These are phyloP conservation scores for Caenorhabditis zanzibari DNA, from an alignment of 2,888 invertebrate genomes.

Conservation along the genomic window DNA sequence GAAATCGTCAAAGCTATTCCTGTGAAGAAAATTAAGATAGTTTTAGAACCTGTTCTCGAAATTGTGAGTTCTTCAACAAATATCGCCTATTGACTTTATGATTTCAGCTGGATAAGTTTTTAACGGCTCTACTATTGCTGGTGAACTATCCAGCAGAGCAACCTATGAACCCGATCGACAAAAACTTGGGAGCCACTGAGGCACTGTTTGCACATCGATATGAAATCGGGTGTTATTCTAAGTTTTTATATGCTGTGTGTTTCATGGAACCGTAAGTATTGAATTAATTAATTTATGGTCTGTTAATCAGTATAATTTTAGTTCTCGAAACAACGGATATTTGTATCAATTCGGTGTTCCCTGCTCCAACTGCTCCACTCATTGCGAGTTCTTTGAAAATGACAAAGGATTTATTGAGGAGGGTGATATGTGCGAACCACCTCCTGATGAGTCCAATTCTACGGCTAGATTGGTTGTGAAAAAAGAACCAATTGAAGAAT, in stretches of 20 bases:
- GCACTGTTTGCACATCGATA: slow-evolving; percentile 18
- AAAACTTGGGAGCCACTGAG: not conserved
- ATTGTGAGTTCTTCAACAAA: too few species aligned
- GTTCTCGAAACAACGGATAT: not conserved
- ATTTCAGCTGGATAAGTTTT: slow-evolving; percentile 6
- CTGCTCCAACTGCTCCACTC: slow-evolving; percentile 7
- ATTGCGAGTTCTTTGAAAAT: slow-evolving; percentile 7
- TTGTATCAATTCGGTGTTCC: not conserved
- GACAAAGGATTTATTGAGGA: not conserved
- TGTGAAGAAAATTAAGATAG: not conserved
- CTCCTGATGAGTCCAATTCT: not conserved
- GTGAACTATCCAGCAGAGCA: slow-evolving; percentile 7
- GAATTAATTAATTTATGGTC: too few species aligned
- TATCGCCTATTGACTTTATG: too few species aligned
- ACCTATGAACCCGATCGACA: too few species aligned
- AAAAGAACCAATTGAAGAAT: not conserved
- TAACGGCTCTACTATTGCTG: not conserved
- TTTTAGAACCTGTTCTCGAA: not conserved
- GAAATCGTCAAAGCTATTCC: too few species aligned
- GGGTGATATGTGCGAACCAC: slow-evolving; percentile 4
- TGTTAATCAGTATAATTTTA: too few species aligned
- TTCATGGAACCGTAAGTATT: slow-evolving; percentile 15
- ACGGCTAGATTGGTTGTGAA: not conserved
- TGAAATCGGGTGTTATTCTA: slow-evolving; percentile 16
- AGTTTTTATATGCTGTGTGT: not conserved